Percentiles rank a stretch among this genome's conserved stretches.
phyloP scores from a whole-genome alignment of 2,888 invertebrate species.

The Mechanitis mazaeus region DNA sequence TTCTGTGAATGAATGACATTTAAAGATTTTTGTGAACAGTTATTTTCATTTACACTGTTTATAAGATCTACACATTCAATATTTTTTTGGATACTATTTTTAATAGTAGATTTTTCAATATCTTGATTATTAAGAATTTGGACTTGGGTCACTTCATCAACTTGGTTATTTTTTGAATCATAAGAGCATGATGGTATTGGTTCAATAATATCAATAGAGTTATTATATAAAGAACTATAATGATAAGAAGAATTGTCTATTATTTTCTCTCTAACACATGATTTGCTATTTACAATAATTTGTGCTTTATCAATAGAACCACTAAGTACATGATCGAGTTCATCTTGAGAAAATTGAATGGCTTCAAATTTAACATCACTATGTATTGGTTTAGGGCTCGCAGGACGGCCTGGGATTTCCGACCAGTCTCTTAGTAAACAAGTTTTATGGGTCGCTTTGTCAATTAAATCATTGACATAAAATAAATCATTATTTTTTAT shows the following conservation, averaged over 20 bases:
- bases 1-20: too few species aligned
- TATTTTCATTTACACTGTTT: too few species aligned
- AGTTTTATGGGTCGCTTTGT: constrained; percentile 47
- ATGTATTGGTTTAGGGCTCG: constrained; percentile 60
- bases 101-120: background rate
- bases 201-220: background rate
- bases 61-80: background rate
- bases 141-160: constrained; percentile 2
- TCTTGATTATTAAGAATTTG: background rate
- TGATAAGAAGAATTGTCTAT: background rate
- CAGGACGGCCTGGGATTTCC: constrained; percentile 79
- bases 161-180: background rate
- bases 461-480: constrained; percentile 67
- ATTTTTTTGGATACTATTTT: background rate
- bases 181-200: background rate
- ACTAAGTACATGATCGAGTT: constrained; percentile 59
- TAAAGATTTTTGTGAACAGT: too few species aligned
- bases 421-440: constrained; percentile 78
- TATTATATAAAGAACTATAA: background rate
- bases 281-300: constrained; percentile 37
- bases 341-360: constrained; percentile 52
- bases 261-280: constrained; percentile 20
- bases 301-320: constrained; percentile 46
- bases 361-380: constrained; percentile 46
- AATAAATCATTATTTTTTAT: constrained; percentile 52